A percentile compares a stretch with the other conserved stretches of the same genome.
Evolutionary conservation across 2,797 vertebrate species (phyloP).

Genomic region (Hippocampus kuda): DNA sequence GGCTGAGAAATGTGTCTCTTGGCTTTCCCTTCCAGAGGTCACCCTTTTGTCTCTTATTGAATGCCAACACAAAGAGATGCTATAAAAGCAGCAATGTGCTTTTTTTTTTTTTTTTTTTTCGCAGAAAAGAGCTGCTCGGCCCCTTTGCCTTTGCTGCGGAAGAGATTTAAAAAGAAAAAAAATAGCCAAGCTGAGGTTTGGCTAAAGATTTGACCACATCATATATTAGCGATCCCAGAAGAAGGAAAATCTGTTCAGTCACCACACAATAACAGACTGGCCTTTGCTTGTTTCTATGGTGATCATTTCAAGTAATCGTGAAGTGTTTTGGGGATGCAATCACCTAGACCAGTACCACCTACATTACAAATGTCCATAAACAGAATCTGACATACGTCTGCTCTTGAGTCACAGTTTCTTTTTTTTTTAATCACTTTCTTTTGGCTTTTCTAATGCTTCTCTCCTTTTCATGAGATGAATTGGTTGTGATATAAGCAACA

Average conservation of each 20-base stretch:
- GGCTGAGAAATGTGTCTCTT: constrained; percentile 26
- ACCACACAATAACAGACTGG: neutral
- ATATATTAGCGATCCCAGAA: neutral
- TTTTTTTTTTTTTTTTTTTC: neutral
- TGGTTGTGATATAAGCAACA: too few relatives aligned
- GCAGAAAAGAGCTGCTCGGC: neutral
- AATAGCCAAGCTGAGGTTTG: neutral
- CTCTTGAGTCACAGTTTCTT: too few relatives aligned
- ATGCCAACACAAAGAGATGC: constrained; percentile 9
- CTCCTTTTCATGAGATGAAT: too few relatives aligned
- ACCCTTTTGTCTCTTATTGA: constrained; percentile 4
- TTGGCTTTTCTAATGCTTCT: too few relatives aligned
- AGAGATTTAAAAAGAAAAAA: neutral
- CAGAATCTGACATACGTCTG: too few relatives aligned
- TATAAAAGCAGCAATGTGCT: constrained; percentile 1
- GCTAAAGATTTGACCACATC: neutral
- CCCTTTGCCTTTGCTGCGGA: neutral
- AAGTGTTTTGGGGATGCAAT: too few relatives aligned
- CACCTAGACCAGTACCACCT: neutral
- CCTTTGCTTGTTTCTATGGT: neutral
- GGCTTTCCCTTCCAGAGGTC: constrained; percentile 20
- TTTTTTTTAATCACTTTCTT: too few relatives aligned
- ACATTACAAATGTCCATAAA: neutral
- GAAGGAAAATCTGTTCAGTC: neutral
- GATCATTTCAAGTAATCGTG: neutral